phyloP scores from a whole-genome alignment of 2,888 invertebrate genomes.

The Diogma glabrata region DNA sequence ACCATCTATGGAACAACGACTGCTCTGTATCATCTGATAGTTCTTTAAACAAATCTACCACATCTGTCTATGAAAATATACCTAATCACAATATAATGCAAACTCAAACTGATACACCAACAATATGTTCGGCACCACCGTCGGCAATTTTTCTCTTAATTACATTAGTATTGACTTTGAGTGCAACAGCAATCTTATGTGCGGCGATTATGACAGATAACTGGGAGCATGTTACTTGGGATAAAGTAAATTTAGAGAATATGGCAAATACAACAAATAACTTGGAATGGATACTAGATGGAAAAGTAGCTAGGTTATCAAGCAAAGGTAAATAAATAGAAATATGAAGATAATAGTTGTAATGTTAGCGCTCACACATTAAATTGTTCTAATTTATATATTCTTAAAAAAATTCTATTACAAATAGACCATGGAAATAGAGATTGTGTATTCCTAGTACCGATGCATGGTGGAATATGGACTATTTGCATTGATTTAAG shows the following conservation, averaged over 20 bases:
- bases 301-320: conserved; percentile 54
- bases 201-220: conserved; percentile 82
- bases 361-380: background rate
- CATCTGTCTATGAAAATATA: conserved; percentile 19
- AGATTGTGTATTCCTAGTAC: conserved; percentile 58
- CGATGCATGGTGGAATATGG: conserved; percentile 87
- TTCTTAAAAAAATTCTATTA: no score
- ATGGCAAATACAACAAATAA: conserved; percentile 39
- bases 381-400: no score
- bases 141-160: conserved; percentile 34
- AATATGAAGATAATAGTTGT: background rate
- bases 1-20: conserved; percentile 20
- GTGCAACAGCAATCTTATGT: conserved; percentile 70
- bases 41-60: conserved; percentile 16
- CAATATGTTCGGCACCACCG: conserved; percentile 33
- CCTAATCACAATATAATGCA: conserved; percentile 27
- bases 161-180: conserved; percentile 55
- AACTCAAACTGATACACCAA: conserved; percentile 22
- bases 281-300: conserved; percentile 65
- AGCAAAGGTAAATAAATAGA: conserved; percentile 28
- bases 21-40: conserved; percentile 16
- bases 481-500: conserved; percentile 72
- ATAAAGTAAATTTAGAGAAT: conserved; percentile 41
- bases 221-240: conserved; percentile 83
- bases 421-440: conserved; percentile 37